phyloP scores from a whole-genome alignment of 2,888 invertebrate genomes.

The Nemoura dubitans region DNA sequence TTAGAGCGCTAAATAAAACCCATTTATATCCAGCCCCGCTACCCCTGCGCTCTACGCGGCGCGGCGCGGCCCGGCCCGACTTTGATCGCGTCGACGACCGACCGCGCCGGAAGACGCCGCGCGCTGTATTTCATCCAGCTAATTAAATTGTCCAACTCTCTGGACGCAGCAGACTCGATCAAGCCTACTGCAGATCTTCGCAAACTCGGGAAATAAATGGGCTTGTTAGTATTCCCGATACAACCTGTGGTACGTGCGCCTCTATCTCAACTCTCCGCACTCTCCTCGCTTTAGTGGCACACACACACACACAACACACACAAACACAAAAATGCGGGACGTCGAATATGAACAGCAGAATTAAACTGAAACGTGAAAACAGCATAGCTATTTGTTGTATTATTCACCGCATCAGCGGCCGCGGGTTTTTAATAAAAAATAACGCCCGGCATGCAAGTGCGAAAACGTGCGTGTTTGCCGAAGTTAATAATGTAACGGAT shows the following conservation, averaged over 20 bases:
- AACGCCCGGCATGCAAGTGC: background rate
- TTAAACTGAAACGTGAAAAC: background rate
- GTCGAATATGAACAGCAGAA: background rate
- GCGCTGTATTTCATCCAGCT: background rate
- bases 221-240: conserved; percentile 34
- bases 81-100: background rate
- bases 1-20: background rate
- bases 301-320: too few relatives aligned
- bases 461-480: background rate
- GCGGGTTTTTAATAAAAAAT: conserved; percentile 12
- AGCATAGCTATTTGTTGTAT: background rate
- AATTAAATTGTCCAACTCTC: background rate
- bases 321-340: background rate
- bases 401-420: background rate
- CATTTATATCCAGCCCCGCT: background rate
- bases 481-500: background rate
- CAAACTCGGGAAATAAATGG: background rate
- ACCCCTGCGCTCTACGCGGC: background rate
- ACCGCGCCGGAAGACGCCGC: background rate
- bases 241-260: conserved; percentile 17
- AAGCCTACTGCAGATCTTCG: background rate
- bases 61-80: background rate
- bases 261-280: background rate
- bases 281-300: background rate
- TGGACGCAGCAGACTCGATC: background rate